Percentiles rank a stretch among this genome's conserved stretches.
Evolutionary conservation across 2,888 invertebrate genomes (phyloP).

Genomic region (Oscheius sp.): DNA sequence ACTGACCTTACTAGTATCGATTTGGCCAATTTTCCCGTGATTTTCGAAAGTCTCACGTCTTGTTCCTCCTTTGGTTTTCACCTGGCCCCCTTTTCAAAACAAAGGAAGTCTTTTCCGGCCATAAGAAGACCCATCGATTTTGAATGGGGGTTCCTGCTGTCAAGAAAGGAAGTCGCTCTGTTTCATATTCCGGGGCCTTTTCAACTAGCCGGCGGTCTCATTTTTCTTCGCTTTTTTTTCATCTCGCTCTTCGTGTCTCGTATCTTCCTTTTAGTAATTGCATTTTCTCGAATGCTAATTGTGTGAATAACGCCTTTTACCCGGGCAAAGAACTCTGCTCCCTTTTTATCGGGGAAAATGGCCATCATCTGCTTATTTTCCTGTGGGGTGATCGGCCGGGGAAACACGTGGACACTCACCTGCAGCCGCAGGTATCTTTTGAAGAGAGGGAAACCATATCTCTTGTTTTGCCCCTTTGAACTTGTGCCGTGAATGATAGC

Average conservation of each 20-base stretch:
- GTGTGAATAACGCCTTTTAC: not conserved
- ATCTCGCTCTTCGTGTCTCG: not conserved
- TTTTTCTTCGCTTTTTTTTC: not conserved
- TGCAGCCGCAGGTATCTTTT: not conserved
- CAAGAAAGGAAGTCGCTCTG: not conserved
- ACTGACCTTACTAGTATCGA: slow-evolving; percentile 2
- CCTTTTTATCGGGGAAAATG: slow-evolving; percentile 6
- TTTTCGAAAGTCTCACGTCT: not conserved
- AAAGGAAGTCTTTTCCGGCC: too few species aligned
- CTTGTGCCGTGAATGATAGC: not conserved
- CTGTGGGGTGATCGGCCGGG: slow-evolving; percentile 16
- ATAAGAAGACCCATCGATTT: too few species aligned
- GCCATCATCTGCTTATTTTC: slow-evolving; percentile 17
- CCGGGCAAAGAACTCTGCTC: slow-evolving; percentile 7
- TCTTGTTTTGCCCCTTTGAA: not conserved
- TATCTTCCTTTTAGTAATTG: not conserved
- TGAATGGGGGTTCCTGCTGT: too few species aligned
- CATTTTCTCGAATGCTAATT: not conserved
- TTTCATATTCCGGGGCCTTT: not conserved
- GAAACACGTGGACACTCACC: not conserved
- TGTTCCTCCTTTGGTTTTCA: not conserved
- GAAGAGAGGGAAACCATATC: not conserved
- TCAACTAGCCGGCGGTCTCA: not conserved
- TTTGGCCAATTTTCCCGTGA: not conserved
- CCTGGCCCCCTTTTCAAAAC: too few species aligned